A percentile compares a stretch with the other conserved stretches of the same genome.
These are phyloP conservation scores for Rhorus exstirpatorius DNA, from an alignment of 2,888 invertebrate genomes.

Conservation along the genomic window DNA sequence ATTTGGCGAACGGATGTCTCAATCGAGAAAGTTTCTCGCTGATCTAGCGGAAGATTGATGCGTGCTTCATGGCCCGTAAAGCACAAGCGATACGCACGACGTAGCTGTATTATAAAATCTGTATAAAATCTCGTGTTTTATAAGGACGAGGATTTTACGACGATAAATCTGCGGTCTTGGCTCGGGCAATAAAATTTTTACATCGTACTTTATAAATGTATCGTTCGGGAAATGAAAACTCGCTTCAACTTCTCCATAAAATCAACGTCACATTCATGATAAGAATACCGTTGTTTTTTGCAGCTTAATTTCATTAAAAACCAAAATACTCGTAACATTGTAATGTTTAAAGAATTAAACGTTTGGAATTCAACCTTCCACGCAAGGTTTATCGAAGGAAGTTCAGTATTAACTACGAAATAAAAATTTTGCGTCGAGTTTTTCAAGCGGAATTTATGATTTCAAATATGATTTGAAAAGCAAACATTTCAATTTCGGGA, in stretches of 20 bases:
- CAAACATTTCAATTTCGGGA: no score
- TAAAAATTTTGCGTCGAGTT: neutral
- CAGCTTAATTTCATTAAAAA: neutral
- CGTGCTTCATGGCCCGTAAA: constrained; percentile 52
- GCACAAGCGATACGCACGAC: constrained; percentile 48
- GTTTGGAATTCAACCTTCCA: neutral
- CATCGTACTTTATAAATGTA: constrained; percentile 9
- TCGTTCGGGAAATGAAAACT: constrained; percentile 24
- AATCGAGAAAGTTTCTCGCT: constrained; percentile 24
- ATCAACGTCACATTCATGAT: constrained; percentile 18
- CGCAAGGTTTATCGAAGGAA: neutral
- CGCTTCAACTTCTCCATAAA: constrained; percentile 38
- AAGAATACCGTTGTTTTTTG: neutral
- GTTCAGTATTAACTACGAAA: neutral
- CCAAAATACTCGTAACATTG: neutral
- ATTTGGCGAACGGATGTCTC: constrained; percentile 21
- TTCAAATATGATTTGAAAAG: no score
- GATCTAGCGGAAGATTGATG: constrained; percentile 39
- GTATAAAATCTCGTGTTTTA: constrained; percentile 18
- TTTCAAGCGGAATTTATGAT: neutral
- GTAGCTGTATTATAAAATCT: constrained; percentile 50
- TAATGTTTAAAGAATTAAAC: neutral
- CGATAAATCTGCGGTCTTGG: constrained; percentile 24
- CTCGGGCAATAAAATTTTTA: constrained; percentile 47
- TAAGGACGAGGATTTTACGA: constrained; percentile 48